Evolutionary conservation across 2,888 invertebrate genomes (phyloP).

Genomic region (Azorinus chamasolen): DNA sequence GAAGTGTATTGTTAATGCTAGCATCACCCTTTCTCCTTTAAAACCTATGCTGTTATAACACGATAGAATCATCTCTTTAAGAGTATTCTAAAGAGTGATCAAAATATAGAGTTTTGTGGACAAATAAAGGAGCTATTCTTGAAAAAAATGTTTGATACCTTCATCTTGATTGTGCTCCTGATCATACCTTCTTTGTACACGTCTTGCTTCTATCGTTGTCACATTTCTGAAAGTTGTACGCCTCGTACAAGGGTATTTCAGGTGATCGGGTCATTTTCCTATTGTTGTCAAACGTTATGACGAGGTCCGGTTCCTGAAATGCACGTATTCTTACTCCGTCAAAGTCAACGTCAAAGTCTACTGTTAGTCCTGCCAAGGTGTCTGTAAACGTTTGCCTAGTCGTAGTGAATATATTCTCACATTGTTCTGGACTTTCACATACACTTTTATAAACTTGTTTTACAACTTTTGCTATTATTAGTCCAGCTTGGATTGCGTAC

Average conservation of each 20-base stretch:
- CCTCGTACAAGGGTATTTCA: slow-evolving; percentile 38
- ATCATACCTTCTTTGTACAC: no score
- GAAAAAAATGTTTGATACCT: no score
- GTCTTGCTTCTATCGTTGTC: no score
- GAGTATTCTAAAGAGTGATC: no score
- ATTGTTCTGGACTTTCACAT: slow-evolving; percentile 11
- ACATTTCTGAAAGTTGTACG: slow-evolving; percentile 42
- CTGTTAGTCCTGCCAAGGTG: slow-evolving; percentile 7
- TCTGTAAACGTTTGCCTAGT: slow-evolving; percentile 37
- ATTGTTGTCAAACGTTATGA: slow-evolving; percentile 17
- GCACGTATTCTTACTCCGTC: slow-evolving; percentile 7
- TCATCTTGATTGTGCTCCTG: no score
- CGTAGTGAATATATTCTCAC: slow-evolving; percentile 20
- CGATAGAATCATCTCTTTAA: no score
- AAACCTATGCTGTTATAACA: no score
- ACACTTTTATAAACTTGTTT: slow-evolving; percentile 6
- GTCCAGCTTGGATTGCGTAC: slow-evolving; percentile 49
- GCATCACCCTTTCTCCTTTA: no score
- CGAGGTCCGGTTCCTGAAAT: slow-evolving; percentile 34
- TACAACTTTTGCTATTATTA: slow-evolving; percentile 28
- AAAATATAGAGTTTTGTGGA: no score
- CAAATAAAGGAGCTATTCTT: no score
- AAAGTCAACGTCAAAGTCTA: slow-evolving; percentile 46
- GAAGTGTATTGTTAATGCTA: no score
- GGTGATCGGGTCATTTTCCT: slow-evolving; percentile 13